phyloP scores from a whole-genome alignment of 2,888 invertebrate species.

The Allacma fusca region DNA sequence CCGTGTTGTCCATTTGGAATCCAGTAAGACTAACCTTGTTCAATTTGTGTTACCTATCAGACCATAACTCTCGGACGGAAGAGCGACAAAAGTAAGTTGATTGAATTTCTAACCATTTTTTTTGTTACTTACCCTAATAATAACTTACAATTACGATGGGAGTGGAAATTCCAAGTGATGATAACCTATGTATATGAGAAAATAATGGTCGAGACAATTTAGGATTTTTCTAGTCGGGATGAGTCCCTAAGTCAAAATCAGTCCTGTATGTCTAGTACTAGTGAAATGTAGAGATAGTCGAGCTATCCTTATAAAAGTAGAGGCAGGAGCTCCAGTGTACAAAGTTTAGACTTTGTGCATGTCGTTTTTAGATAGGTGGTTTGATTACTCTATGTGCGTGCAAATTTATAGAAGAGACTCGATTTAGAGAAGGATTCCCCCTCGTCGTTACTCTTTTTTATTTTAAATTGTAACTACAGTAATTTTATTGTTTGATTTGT shows the following conservation, averaged over 20 bases:
- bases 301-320: neutral
- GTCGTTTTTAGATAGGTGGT: too few species aligned
- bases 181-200: too few species aligned
- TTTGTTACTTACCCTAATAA: neutral
- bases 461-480: too few species aligned
- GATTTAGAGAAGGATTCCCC: slow-evolving; percentile 46
- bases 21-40: slow-evolving; percentile 61
- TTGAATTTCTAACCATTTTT: slow-evolving; percentile 40
- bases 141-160: neutral
- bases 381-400: slow-evolving; percentile 16
- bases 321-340: too few species aligned
- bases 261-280: too few species aligned
- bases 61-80: slow-evolving; percentile 69
- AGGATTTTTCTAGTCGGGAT: too few species aligned
- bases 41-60: slow-evolving; percentile 59
- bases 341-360: neutral
- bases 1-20: slow-evolving; percentile 41
- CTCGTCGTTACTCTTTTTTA: neutral
- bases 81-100: slow-evolving; percentile 84
- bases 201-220: too few species aligned
- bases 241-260: too few species aligned
- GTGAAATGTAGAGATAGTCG: too few species aligned
- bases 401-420: slow-evolving; percentile 13
- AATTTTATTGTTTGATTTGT: neutral
- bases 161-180: too few species aligned